Conservation (phyloP, 2,113 vertebrate genomes). For the Campylorhamphus procurvoides region DNA sequence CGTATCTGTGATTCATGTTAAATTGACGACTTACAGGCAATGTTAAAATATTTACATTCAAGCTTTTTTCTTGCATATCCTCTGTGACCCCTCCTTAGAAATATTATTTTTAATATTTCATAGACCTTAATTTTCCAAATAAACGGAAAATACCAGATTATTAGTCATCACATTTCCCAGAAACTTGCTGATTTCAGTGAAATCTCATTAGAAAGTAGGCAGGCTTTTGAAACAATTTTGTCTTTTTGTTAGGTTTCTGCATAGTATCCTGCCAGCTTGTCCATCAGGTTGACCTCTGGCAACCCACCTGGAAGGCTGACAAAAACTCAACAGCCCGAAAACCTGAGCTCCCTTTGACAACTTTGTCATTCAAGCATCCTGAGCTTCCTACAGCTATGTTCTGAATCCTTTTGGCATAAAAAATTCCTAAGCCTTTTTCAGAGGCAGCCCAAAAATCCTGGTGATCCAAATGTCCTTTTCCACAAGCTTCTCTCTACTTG, state of each 20-base stretch:
- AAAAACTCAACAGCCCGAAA: neutral
- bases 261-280: neutral
- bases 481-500: neutral
- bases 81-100: neutral
- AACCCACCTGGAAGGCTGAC: neutral
- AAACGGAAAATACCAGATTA: constrained; percentile 18
- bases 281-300: neutral
- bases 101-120: neutral
- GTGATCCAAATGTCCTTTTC: neutral
- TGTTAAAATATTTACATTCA: neutral
- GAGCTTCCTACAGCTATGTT: neutral
- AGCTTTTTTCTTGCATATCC: neutral
- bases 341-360: neutral
- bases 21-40: neutral
- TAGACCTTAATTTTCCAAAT: neutral
- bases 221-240: neutral
- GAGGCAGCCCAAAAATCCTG: neutral
- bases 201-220: neutral
- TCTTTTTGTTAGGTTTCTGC: neutral
- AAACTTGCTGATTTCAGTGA: neutral
- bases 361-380: neutral
- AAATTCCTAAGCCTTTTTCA: neutral
- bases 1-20: constrained; percentile 10
- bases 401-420: neutral
- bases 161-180: constrained; percentile 3